Evolutionary conservation across 2,797 vertebrate species (phyloP), one percentile per base, ranked within the genome.

Genomic region (Sebastes oblongus): DNA sequence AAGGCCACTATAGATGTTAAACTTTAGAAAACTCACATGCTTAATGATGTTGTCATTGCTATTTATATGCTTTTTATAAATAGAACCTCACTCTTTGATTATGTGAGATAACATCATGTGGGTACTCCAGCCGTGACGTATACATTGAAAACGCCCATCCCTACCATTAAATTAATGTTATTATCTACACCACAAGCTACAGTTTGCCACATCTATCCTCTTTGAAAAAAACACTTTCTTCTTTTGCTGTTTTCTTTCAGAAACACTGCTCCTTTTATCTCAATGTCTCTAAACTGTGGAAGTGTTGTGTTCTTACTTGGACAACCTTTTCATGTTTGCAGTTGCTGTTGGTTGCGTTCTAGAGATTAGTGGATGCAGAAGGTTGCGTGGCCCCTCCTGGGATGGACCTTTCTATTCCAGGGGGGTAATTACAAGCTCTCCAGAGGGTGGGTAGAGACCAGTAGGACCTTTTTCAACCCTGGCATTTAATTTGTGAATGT

Each of bases 401-500:
- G 87, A 83, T 77, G 83, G 75, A 82, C 78, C 74, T 66, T 84
- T 90, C 73, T 88, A 80, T 90, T 91, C 78, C 79, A 75, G 77
- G 56, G 46, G 78, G 83, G 39, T 93, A 94, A 94, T 93, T 94
- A 93, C 88, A 92, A 87, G 87, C 83, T 72, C 87, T 83, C 66
- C 83, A 86, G 83, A 87, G 82, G 91, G 91, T 91, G 91, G 83
- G 88, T 77, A 89, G 50, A 76, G 74, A 88, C 89, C 78, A 82
- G 75, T 73, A 58, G 80, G 91, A 92, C 91, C 92, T 86, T 87
- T 90, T 90, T 83, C 87, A 87, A 88, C 89, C 84, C 78, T 84
- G 84, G 78, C 68, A 86, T 93, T 94, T 93, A 87, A 92, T 93
- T 89, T 90, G 91, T 90, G 83, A 91, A 73, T 20, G 67, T 91